Conservation (phyloP, 2,888 invertebrate genomes). For the Idaea aversata region DNA sequence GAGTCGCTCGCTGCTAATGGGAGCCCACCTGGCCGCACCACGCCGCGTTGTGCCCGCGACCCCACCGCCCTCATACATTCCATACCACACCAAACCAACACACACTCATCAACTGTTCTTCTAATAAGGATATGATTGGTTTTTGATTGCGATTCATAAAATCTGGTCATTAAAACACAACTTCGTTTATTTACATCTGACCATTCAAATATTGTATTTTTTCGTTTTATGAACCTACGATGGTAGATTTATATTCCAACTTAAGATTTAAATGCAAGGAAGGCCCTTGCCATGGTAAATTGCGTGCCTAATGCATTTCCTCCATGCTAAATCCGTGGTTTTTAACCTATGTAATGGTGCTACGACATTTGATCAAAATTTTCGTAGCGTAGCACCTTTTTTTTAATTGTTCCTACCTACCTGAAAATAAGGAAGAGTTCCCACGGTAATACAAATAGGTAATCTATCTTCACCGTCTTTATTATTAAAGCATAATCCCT, state of each 20-base stretch:
- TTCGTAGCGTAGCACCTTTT: neutral
- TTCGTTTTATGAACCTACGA: neutral
- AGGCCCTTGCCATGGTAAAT: neutral
- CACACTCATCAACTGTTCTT: slow-evolving; percentile 44
- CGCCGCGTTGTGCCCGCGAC: slow-evolving; percentile 25
- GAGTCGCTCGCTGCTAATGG: slow-evolving; percentile 74
- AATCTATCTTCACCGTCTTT: neutral
- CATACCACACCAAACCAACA: slow-evolving; percentile 25
- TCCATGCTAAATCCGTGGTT: no score
- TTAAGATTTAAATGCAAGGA: neutral
- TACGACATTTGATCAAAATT: neutral
- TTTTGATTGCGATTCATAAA: slow-evolving; percentile 50
- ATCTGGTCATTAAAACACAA: slow-evolving; percentile 17
- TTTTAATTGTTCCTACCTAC: neutral
- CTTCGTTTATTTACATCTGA: neutral
- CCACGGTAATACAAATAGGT: neutral
- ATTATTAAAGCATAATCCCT: neutral
- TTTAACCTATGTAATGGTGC: neutral
- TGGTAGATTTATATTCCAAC: neutral
- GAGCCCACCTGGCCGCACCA: slow-evolving; percentile 66
- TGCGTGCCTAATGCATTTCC: neutral
- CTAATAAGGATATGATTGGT: slow-evolving; percentile 55
- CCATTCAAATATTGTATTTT: neutral
- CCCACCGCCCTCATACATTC: slow-evolving; percentile 29
- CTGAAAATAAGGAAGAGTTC: neutral